Evolutionary conservation across 1,140 invertebrate species (phyloP).

Genomic region (Bombus confusus): DNA sequence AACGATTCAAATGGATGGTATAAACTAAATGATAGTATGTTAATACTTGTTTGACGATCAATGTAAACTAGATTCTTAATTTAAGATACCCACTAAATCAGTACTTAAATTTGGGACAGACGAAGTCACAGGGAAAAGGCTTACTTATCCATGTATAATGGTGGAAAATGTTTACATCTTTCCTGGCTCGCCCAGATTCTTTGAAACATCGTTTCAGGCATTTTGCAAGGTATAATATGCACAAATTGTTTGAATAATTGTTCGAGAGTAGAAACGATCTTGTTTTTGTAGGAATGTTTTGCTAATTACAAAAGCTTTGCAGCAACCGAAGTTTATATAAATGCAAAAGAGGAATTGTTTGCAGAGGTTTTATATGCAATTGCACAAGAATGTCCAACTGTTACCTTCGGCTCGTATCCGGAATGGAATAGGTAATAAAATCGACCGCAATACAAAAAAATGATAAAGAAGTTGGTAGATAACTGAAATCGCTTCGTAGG

Average conservation of each 20-base stretch:
- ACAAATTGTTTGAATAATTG: neutral
- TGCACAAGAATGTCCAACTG: constrained; percentile 80
- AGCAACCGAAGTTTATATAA: constrained; percentile 78
- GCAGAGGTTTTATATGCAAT: constrained; percentile 77
- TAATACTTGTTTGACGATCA: neutral
- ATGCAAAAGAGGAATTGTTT: constrained; percentile 80
- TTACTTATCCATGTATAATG: constrained; percentile 86
- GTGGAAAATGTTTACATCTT: constrained; percentile 90
- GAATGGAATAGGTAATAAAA: constrained; percentile 76
- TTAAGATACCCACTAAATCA: constrained; percentile 81
- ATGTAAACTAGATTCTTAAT: neutral
- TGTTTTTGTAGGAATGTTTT: constrained; percentile 77
- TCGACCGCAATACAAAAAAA: neutral
- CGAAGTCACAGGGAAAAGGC: constrained; percentile 62
- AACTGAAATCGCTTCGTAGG: constrained; percentile 62
- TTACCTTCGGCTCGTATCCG: constrained; percentile 83
- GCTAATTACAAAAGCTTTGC: constrained; percentile 76
- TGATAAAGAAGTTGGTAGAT: constrained; percentile 3
- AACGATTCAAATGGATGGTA: neutral
- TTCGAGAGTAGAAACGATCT: neutral
- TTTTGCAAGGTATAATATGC: constrained; percentile 75
- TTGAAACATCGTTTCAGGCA: constrained; percentile 84
- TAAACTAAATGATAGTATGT: neutral
- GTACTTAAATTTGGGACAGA: constrained; percentile 80
- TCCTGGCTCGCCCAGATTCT: constrained; percentile 89